phyloP scores from a whole-genome alignment of 1,140 invertebrate species.

The Lepidurus packardi region DNA sequence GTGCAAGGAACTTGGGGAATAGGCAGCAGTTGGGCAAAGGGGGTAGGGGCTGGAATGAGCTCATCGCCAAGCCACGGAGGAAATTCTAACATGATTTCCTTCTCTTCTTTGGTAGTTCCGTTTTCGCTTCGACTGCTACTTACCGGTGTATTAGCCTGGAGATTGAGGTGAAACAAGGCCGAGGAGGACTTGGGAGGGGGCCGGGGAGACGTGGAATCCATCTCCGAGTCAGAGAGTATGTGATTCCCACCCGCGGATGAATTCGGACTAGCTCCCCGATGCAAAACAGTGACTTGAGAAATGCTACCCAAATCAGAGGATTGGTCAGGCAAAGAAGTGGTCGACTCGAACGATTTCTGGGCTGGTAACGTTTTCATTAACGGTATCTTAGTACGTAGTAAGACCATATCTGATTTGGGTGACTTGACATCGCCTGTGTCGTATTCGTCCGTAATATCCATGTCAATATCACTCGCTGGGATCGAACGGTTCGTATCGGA shows the following conservation, averaged over 20 bases:
- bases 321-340: conserved; percentile 28
- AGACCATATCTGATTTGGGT: not conserved
- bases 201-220: not conserved
- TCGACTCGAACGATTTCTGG: conserved; percentile 36
- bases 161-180: not conserved
- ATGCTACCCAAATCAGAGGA: conserved; percentile 32
- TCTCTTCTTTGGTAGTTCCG: conserved; percentile 26
- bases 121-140: not conserved
- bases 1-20: not conserved
- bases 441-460: conserved; percentile 23
- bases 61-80: conserved; percentile 31
- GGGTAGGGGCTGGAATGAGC: conserved; percentile 30
- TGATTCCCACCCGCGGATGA: conserved; percentile 27
- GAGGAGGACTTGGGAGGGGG: conserved; percentile 6
- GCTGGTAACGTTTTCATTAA: conserved; percentile 17
- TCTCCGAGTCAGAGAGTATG: conserved; percentile 20
- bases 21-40: conserved; percentile 23
- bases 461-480: conserved; percentile 17
- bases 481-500: conserved; percentile 28
- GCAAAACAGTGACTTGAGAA: conserved; percentile 33
- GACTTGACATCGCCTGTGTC: conserved; percentile 20
- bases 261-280: conserved; percentile 27
- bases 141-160: not conserved
- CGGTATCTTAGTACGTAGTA: not conserved
- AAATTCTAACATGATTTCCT: conserved; percentile 34